Evolutionary conservation across 2,888 invertebrate genomes (phyloP).

Genomic region (Himalopsyche tibetana): DNA sequence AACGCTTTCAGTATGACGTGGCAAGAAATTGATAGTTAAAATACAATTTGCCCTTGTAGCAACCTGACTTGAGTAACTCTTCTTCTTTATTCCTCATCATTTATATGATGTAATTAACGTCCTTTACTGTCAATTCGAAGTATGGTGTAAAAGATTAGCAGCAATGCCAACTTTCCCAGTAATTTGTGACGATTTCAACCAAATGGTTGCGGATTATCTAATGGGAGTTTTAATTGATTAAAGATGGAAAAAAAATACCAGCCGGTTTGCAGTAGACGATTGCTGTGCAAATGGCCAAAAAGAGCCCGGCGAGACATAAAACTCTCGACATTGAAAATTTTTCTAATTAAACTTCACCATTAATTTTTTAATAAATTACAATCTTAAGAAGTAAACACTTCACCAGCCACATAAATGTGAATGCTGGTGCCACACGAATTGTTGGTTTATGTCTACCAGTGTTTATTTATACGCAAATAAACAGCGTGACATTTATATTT

Average conservation of each 20-base stretch:
- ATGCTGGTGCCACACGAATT: neutral
- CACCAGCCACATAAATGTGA: neutral
- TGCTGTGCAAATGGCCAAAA: neutral
- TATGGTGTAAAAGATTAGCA: no score
- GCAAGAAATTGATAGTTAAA: no score
- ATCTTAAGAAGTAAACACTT: neutral
- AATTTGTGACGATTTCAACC: no score
- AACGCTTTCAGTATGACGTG: no score
- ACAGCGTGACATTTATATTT: neutral
- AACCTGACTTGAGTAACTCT: no score
- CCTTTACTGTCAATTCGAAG: no score
- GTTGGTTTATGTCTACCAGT: neutral
- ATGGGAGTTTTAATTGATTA: no score
- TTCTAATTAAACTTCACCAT: neutral
- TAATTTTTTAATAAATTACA: neutral
- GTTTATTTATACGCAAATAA: neutral
- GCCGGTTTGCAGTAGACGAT: neutral
- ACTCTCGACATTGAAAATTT: neutral
- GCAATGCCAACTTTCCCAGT: no score
- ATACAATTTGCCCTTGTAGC: no score
- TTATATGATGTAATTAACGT: no score
- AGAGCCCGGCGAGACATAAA: neutral
- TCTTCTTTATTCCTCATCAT: no score
- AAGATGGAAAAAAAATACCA: neutral
- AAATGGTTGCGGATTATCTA: no score